Percentiles rank a stretch among this genome's conserved stretches.
phyloP scores from a whole-genome alignment of 2,888 invertebrate species.

The Orthosia incerta region DNA sequence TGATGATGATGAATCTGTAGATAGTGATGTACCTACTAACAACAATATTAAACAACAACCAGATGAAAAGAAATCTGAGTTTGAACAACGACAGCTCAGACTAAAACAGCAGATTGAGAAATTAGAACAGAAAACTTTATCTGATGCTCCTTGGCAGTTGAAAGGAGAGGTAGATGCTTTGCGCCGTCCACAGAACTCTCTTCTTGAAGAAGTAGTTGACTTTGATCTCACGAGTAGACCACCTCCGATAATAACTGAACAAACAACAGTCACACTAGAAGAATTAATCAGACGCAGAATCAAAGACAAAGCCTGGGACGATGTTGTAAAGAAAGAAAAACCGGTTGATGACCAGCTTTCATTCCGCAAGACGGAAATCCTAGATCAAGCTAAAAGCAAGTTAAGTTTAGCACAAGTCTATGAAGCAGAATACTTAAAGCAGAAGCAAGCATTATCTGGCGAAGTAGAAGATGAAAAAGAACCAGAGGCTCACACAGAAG shows the following conservation, averaged over 20 bases:
- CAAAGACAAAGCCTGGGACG: constrained; percentile 98
- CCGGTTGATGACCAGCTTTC: constrained; percentile 95
- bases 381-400: constrained; percentile 98
- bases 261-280: constrained; percentile 96
- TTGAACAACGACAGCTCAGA: constrained; percentile 94
- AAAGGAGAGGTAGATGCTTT: constrained; percentile 96
- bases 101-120: constrained; percentile 93
- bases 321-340: constrained; percentile 96
- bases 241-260: constrained; percentile 97
- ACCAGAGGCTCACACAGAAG: constrained; percentile 95
- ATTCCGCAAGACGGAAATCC: constrained; percentile 96
- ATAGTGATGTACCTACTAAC: constrained; percentile 67
- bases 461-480: constrained; percentile 92
- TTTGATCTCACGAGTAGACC: constrained; percentile 96
- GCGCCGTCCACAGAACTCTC: constrained; percentile 96
- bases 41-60: constrained; percentile 51
- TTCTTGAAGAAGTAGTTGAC: constrained; percentile 97
- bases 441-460: constrained; percentile 91
- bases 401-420: constrained; percentile 98
- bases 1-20: constrained; percentile 75
- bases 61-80: constrained; percentile 91
- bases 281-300: constrained; percentile 97
- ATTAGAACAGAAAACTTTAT: constrained; percentile 93
- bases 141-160: constrained; percentile 98
- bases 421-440: constrained; percentile 95